These are phyloP conservation scores for Leiothrix lutea DNA, from an alignment of 2,113 vertebrate species.

Conservation along the genomic window DNA sequence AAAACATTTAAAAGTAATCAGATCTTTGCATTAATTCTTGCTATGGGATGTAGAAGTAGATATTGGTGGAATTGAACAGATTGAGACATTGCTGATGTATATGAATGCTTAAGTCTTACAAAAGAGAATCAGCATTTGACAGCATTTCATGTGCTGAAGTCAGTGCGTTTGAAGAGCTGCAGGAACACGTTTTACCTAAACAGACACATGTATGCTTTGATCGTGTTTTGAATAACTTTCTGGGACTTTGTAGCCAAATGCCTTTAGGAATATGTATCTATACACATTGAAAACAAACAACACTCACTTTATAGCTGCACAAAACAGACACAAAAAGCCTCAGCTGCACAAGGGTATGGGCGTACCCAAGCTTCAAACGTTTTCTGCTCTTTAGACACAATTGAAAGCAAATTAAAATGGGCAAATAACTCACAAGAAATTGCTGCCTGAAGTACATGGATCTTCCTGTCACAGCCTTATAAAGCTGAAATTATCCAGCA, in stretches of 20 bases:
- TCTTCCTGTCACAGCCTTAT: conserved; percentile 15
- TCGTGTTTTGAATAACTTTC: not conserved
- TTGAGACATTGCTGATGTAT: not conserved
- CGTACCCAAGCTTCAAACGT: not conserved
- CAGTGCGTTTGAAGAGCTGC: not conserved
- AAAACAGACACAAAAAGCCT: conserved; percentile 34
- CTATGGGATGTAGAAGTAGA: not conserved
- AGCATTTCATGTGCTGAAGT: not conserved
- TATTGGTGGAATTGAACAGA: not conserved
- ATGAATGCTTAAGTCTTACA: not conserved
- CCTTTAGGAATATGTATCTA: conserved; percentile 25
- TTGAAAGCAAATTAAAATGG: conserved; percentile 59
- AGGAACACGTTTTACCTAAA: not conserved
- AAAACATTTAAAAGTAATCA: not conserved
- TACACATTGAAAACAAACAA: conserved; percentile 58
- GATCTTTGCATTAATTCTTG: not conserved
- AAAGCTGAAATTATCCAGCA: conserved; percentile 66
- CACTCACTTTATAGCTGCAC: conserved; percentile 51
- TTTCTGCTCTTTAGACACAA: conserved; percentile 24
- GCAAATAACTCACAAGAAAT: conserved; percentile 39
- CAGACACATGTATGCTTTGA: not conserved
- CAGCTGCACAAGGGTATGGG: conserved; percentile 1
- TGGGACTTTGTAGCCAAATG: conserved; percentile 26
- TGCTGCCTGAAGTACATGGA: conserved; percentile 36
- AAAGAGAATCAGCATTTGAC: not conserved